Conservation (phyloP, 2,113 vertebrate species). For the Chionodraco myersi region DNA sequence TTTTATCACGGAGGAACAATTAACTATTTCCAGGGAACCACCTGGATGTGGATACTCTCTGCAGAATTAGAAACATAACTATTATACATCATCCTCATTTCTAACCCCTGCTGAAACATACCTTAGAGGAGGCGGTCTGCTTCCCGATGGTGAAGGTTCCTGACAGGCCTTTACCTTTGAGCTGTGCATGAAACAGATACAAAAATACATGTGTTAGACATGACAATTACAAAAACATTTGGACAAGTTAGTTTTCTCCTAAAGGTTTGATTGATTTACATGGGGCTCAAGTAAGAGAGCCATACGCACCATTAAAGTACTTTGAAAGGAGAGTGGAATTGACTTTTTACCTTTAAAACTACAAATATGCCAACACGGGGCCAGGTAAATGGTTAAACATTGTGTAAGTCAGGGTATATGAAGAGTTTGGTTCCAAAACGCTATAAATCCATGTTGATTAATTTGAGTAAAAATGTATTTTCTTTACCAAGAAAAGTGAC, state of each 20-base stretch:
- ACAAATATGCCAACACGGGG: neutral
- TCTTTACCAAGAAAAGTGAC: too few relatives aligned
- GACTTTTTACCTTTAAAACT: neutral
- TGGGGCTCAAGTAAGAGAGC: neutral
- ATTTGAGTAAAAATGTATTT: too few relatives aligned
- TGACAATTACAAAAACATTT: neutral
- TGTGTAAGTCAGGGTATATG: neutral
- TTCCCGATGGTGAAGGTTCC: constrained; percentile 95
- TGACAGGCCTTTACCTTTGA: constrained; percentile 97
- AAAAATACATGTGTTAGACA: neutral
- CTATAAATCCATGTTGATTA: too few relatives aligned
- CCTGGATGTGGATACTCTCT: neutral
- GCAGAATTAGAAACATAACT: neutral
- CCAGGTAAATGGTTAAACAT: neutral
- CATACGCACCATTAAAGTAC: too few relatives aligned
- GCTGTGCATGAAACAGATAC: constrained; percentile 54
- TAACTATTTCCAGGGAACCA: neutral
- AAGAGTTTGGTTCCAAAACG: too few relatives aligned
- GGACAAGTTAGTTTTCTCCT: too few relatives aligned
- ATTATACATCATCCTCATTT: neutral
- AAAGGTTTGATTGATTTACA: neutral
- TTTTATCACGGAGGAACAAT: neutral
- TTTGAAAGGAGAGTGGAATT: too few relatives aligned
- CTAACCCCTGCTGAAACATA: constrained; percentile 57
- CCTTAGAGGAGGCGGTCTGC: constrained; percentile 86